Evolutionary conservation across 2,888 invertebrate species (phyloP), one percentile per base, ranked within the genome.

Genomic region (Flexamia atlantica): DNA sequence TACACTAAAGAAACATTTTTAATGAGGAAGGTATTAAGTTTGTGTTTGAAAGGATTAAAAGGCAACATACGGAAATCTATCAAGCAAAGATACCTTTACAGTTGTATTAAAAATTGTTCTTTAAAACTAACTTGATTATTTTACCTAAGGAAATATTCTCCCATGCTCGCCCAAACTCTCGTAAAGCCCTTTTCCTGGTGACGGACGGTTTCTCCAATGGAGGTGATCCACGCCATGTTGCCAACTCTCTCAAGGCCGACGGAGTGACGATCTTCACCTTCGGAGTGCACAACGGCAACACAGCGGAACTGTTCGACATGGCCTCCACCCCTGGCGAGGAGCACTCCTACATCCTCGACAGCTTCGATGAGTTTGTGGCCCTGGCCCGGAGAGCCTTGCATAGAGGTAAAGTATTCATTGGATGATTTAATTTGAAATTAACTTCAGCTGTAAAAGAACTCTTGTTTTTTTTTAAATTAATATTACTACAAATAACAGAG

Each of bases 181-280:
- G 90, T 86, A 94, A 94, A 88, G 93, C 93, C 0, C 90, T 95
- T 12, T 94, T 95, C 87, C 89, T 95, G 3, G 92, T 95, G 86
- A 95, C 95, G 0, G 95, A 95, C 88, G 95, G 95, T 17, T 95
- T 93, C 88, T 94, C 94, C 7, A 95, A 94, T 88, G 94, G 94
- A 0, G 94, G 93, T 0, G 93, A 94, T 90, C 95, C 95, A 0
- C 90, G 93, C 10, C 92, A 93, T 0, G 90, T 93, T 1, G 94
- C 94, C 0, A 90, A 90, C 64, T 89, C 91, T 57, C 89, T 95
- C 4, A 90, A 91, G 42, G 88, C 90, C 17, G 86, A 88, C 32
- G 91, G 92, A 46, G 91, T 92, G 0, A 91, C 90, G 0, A 91
- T 93, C 82, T 92, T 93, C 85, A 92, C 93, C 0, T 91, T 92